phyloP scores from a whole-genome alignment of 2,888 invertebrate species.

The Alloscopus bannaensis region DNA sequence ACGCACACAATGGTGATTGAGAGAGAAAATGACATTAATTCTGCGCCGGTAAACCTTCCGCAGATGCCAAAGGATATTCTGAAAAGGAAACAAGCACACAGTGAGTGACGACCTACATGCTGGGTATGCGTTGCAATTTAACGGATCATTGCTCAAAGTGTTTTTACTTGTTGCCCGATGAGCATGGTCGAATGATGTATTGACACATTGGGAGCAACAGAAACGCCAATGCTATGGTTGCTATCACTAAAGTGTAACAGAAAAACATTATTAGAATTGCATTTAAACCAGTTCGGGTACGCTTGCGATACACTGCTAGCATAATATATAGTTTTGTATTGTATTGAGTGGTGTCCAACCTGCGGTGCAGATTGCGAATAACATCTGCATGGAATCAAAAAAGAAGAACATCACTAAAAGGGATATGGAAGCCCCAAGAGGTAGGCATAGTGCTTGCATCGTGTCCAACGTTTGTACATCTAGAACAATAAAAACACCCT shows the following conservation, averaged over 20 bases:
- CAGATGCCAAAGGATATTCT: slow-evolving; percentile 92
- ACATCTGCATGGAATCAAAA: slow-evolving; percentile 98
- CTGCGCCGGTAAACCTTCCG: slow-evolving; percentile 95
- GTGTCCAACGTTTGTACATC: slow-evolving; percentile 95
- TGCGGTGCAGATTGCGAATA: slow-evolving; percentile 96
- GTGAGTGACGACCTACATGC: slow-evolving; percentile 6
- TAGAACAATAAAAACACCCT: slow-evolving; percentile 62
- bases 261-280: slow-evolving; percentile 1
- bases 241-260: slow-evolving; percentile 83
- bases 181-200: slow-evolving; percentile 91
- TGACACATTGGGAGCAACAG: slow-evolving; percentile 97
- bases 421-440: slow-evolving; percentile 95
- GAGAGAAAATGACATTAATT: slow-evolving; percentile 93
- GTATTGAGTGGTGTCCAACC: slow-evolving; percentile 82
- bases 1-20: slow-evolving; percentile 96
- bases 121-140: neutral
- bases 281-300: neutral
- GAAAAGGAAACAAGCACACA: slow-evolving; percentile 65
- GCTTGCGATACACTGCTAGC: too few species aligned
- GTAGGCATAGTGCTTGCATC: slow-evolving; percentile 97
- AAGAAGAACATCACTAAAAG: slow-evolving; percentile 99
- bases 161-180: slow-evolving; percentile 83
- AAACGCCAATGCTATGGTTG: slow-evolving; percentile 97
- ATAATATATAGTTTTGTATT: neutral
- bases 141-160: neutral